phyloP scores from a whole-genome alignment of 2,888 invertebrate genomes.

The Drosophila meridionalis region DNA sequence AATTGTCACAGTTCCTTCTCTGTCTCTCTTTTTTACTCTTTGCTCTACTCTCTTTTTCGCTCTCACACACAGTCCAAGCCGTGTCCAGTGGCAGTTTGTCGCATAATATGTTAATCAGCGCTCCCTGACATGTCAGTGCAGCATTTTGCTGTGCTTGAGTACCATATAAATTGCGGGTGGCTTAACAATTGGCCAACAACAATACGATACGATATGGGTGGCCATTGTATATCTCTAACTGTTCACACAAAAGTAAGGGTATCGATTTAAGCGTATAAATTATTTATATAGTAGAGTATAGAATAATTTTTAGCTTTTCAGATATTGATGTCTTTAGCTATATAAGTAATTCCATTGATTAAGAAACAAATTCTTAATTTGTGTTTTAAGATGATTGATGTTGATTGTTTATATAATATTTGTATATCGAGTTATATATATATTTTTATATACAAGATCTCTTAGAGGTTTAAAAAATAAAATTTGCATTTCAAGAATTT shows the following conservation, averaged over 20 bases:
- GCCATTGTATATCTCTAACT: slow-evolving; percentile 25
- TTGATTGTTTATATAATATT: too few relatives aligned
- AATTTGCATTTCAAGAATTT: too few relatives aligned
- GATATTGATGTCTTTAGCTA: not conserved
- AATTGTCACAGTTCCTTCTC: slow-evolving; percentile 66
- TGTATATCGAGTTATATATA: too few relatives aligned
- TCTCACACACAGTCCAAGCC: not conserved
- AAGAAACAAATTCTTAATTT: too few relatives aligned
- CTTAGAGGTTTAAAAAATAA: too few relatives aligned
- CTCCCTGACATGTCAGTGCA: slow-evolving; percentile 64
- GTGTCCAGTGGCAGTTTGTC: slow-evolving; percentile 78
- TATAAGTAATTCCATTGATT: too few relatives aligned
- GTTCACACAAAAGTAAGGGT: not conserved
- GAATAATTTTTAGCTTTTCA: not conserved
- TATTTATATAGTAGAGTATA: too few relatives aligned
- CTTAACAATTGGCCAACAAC: slow-evolving; percentile 29
- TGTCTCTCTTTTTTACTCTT: not conserved
- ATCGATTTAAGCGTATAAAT: not conserved
- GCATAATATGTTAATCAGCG: slow-evolving; percentile 80
- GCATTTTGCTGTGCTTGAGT: slow-evolving; percentile 34
- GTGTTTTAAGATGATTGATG: too few relatives aligned
- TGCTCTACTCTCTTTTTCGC: not conserved
- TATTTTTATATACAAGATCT: too few relatives aligned
- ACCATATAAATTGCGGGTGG: slow-evolving; percentile 61
- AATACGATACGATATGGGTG: slow-evolving; percentile 36